Base-by-base conservation (phyloP, 2,113 vertebrate genomes). In the Halichoeres trimaculatus region DNA sequence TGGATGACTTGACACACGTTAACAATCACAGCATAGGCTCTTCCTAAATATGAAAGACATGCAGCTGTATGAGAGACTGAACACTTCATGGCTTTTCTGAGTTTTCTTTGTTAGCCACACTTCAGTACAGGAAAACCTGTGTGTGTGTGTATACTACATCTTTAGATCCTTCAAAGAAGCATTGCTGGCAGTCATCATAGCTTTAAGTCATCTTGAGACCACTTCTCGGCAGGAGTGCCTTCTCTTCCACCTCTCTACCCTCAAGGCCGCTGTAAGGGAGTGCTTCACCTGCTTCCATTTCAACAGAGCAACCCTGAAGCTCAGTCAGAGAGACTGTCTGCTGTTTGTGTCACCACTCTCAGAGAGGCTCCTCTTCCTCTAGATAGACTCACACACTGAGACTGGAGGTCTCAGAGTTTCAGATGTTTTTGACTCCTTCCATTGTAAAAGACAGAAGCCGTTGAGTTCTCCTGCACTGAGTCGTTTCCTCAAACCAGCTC, bases 281-380 rank as follows among this genome's bases (percentile, higher is more conserved):
- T 2, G 13, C 23, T 55, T 2, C 26, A 70, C 26, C 66, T 50
- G 41, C 59, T 20, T 56, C 72, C 55, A 41, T 17, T 63, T 69
- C 43, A 57, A 52, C 16, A 26, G 43, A 36, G 51, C 40, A 51
- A n/a, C 50, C 56, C 51, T 30, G 24, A 63, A 36, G 50, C 40
- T 62, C 24, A 34, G 19, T 34, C 36, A 22, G 23, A 36, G 34
- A 61, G 16, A 40, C 35, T 22, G 10, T 12, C 0, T 8, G 55
- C n/a, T 63, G 30, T 73, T 51, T 47, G 53, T 65, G 47, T 54
- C 22, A 34, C 19, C 4, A 17, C 22, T 24, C 34, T 40, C 47
- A 58, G 36, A 19, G 2, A 35, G 24, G 17, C 34, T 56, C 16
- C 66, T 55, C 16, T 55, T 40, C 40, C 53, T 38, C 20, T 17